Evolutionary conservation across 2,888 invertebrate genomes (phyloP).

Genomic region (Cordilura impudica): DNA sequence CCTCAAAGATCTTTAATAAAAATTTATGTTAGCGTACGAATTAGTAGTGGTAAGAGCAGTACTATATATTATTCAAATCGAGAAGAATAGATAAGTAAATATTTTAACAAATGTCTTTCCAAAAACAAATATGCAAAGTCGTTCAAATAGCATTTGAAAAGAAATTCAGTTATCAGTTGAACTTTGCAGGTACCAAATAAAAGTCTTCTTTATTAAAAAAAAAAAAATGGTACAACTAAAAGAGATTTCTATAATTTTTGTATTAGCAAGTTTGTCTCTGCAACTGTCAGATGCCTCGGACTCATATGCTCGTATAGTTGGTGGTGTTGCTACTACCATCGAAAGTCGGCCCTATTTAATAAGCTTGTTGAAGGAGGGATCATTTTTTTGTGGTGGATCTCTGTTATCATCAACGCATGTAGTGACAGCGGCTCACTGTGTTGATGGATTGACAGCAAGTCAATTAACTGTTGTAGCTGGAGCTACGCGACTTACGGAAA

Average conservation of each 20-base stretch:
- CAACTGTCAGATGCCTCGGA: background rate
- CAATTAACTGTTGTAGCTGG: slow-evolving; percentile 69
- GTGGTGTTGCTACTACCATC: slow-evolving; percentile 37
- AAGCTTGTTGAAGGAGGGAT: slow-evolving; percentile 34
- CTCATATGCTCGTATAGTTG: slow-evolving; percentile 49
- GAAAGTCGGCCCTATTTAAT: slow-evolving; percentile 45
- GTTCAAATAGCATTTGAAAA: background rate
- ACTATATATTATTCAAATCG: too few species aligned
- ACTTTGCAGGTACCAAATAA: background rate
- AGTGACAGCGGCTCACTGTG: slow-evolving; percentile 73
- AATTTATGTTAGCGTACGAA: too few species aligned
- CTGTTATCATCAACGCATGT: slow-evolving; percentile 69
- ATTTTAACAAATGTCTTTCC: slow-evolving; percentile 14
- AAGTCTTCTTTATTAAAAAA: background rate
- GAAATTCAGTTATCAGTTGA: background rate
- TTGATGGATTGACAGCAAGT: slow-evolving; percentile 63
- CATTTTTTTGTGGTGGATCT: slow-evolving; percentile 73
- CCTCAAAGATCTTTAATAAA: too few species aligned
- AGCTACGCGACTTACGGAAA: slow-evolving; percentile 65
- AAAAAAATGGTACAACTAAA: slow-evolving; percentile 11
- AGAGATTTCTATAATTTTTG: background rate
- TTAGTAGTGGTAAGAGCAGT: too few species aligned
- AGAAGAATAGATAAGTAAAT: background rate
- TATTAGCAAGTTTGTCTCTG: background rate
- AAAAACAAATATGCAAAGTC: background rate